A percentile compares a stretch with the other conserved stretches of the same genome.
Evolutionary conservation across 2,797 vertebrate genomes (phyloP).

Genomic region (Phoebastria nigripes): DNA sequence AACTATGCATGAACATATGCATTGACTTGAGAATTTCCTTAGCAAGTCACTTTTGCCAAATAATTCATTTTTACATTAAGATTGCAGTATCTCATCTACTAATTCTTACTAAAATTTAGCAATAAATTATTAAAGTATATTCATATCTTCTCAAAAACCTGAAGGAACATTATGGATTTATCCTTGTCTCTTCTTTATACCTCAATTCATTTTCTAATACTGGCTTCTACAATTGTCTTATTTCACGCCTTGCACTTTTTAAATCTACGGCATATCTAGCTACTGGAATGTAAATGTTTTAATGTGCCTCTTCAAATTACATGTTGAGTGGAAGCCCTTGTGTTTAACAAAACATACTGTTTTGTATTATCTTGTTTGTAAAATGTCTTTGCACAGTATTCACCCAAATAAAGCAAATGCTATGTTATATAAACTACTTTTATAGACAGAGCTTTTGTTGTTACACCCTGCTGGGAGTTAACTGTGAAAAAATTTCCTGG

Average conservation of each 20-base stretch:
- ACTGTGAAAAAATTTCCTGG: neutral
- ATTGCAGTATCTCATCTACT: neutral
- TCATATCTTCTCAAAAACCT: neutral
- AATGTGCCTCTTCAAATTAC: neutral
- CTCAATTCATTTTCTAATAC: neutral
- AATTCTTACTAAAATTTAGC: neutral
- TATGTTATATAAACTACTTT: neutral
- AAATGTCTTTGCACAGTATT: neutral
- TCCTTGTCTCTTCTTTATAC: neutral
- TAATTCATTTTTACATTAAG: neutral
- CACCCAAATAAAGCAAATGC: neutral
- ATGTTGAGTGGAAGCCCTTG: neutral
- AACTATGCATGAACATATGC: neutral
- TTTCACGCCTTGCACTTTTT: neutral
- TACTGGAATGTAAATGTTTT: neutral
- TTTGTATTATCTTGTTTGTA: neutral
- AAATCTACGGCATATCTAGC: neutral
- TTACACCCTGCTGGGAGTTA: conserved; percentile 25
- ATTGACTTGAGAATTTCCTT: neutral
- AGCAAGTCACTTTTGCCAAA: neutral
- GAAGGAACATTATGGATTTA: neutral
- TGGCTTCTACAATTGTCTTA: neutral
- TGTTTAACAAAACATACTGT: neutral
- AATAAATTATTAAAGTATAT: neutral
- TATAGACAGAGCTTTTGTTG: neutral